Evolutionary conservation across 2,888 invertebrate genomes (phyloP), one percentile per base, ranked within the genome.

Genomic region (Adelphocoris suturalis): DNA sequence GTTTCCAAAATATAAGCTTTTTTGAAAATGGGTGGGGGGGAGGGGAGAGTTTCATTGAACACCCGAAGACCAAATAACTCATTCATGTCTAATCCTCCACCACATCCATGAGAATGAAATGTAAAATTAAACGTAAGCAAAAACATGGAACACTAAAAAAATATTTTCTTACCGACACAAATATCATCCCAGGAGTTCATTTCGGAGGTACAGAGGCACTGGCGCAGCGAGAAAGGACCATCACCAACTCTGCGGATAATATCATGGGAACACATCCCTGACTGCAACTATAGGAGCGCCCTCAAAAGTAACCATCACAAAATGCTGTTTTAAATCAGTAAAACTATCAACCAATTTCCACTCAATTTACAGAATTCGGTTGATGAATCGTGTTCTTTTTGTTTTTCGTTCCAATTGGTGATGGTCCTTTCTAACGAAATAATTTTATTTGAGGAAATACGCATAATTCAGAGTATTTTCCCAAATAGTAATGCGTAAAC

Each of bases 391-490:
- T 14, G 28, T 86, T 68, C n/a, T n/a, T n/a, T 57, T 37, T 37
- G 3, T 68, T 76, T 86, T 48, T 46, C 46, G 27, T 75, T 47
- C 68, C 52, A 88, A 55, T 88, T 88, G 88, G 80, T 55, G 88
- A 88, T 88, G 88, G 78, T 78, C 88, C 88, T 88, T 88, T 88
- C 88, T 28, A n/a, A 47, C 4, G 12, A 13, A 48, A 12, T 57
- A 19, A 75, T 23, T 16, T 61, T 12, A 88, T 88, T 78, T 78
- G 88, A 78, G 78, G 78, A 88, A 80, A 88, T 80, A 80, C 80
- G 28, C 52, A 46, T 52, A 55, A 86, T 28, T 27, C 16, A 78
- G 85, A 85, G 80, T 78, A 88, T 88, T 88, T 52, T 80, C 61
- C 68, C 88, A 78, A 78, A 88, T 78, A 68, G 19, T 68, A 68